Conservation (phyloP, 2,888 invertebrate genomes). For the Tachina fera region DNA sequence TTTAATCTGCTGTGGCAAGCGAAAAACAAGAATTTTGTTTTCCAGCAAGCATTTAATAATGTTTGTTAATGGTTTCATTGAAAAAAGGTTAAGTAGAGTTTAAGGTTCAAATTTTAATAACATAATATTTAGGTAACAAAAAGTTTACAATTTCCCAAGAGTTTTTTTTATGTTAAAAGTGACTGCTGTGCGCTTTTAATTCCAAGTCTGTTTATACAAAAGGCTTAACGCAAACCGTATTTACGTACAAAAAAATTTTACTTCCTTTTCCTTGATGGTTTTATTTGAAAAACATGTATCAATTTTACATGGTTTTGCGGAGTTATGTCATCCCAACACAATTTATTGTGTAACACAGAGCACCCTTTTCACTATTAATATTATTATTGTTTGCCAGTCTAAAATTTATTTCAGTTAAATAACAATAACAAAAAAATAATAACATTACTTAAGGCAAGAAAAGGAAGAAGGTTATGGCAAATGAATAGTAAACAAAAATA, state of each 20-base stretch:
- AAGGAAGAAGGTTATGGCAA: too few species aligned
- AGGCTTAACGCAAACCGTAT: not conserved
- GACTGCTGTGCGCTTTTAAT: not conserved
- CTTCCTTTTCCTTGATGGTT: not conserved
- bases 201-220: not conserved
- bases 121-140: not conserved
- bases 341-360: not conserved
- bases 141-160: not conserved
- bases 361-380: conserved; percentile 6
- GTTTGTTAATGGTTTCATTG: not conserved
- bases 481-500: not conserved
- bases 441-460: not conserved
- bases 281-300: not conserved
- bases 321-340: not conserved
- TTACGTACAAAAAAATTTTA: not conserved
- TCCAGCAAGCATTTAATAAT: not conserved
- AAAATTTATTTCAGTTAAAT: conserved; percentile 3
- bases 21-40: not conserved
- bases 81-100: not conserved
- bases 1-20: not conserved
- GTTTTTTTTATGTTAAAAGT: not conserved
- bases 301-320: not conserved
- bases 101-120: not conserved
- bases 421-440: not conserved
- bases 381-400: not conserved